phyloP scores from a whole-genome alignment of 2,113 vertebrate species.

The Syrrhaptes paradoxus region DNA sequence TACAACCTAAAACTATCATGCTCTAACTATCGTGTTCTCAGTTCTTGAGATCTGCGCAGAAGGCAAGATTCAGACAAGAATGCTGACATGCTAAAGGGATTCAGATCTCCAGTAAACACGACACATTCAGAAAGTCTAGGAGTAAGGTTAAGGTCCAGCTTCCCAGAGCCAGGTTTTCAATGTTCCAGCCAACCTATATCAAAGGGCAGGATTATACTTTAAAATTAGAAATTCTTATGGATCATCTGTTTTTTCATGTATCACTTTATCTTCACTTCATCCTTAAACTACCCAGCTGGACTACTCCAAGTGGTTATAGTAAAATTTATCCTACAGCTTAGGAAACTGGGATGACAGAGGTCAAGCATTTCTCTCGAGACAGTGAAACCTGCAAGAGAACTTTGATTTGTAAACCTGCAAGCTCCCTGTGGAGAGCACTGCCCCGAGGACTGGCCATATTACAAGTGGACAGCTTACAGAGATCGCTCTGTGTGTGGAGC shows the following conservation, averaged over 20 bases:
- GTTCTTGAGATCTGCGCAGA: background rate
- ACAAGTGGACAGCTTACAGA: background rate
- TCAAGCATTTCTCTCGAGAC: background rate
- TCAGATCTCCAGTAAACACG: background rate
- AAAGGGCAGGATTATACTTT: background rate
- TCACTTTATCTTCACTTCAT: background rate
- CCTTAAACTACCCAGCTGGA: background rate
- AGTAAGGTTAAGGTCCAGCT: background rate
- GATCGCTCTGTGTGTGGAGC: accelerated
- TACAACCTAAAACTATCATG: background rate
- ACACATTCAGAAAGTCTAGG: background rate
- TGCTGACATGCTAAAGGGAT: background rate
- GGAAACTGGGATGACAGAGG: background rate
- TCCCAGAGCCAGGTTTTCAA: background rate
- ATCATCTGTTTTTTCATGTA: background rate
- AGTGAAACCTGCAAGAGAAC: background rate
- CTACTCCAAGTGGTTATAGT: background rate
- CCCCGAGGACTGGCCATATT: background rate
- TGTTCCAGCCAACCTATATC: background rate
- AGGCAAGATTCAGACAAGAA: background rate
- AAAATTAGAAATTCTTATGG: background rate
- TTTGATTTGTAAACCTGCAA: background rate
- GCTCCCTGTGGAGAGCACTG: background rate
- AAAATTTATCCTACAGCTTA: background rate
- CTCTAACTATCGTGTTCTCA: background rate